A percentile compares a stretch with the other conserved stretches of the same genome.
phyloP scores from a whole-genome alignment of 2,797 vertebrate species.

The Cyclopterus lumpus region DNA sequence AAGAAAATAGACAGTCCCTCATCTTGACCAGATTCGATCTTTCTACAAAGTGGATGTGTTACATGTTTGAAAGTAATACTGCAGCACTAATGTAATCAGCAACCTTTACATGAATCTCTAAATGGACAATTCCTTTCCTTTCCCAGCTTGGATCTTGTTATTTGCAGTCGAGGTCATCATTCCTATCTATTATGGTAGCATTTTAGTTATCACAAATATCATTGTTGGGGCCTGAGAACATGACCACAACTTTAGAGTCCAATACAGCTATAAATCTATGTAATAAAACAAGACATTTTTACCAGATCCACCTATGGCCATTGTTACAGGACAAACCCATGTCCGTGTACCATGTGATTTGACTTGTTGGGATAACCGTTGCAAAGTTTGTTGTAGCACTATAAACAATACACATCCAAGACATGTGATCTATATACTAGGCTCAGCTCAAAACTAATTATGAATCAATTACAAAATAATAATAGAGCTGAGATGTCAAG shows the following conservation, averaged over 20 bases:
- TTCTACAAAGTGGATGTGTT: constrained; percentile 2
- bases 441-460: background rate
- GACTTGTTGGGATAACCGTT: background rate
- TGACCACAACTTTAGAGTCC: background rate
- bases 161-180: background rate
- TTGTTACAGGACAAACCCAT: background rate
- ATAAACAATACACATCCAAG: background rate
- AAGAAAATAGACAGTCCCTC: constrained; percentile 7
- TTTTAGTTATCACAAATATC: background rate
- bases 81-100: background rate
- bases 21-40: constrained; percentile 18
- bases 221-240: background rate
- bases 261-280: background rate
- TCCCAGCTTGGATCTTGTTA: background rate
- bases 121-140: constrained; percentile 13
- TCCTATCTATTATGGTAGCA: background rate
- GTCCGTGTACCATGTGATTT: no score
- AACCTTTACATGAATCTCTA: background rate
- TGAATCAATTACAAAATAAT: background rate
- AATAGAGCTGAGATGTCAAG: background rate
- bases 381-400: background rate
- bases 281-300: background rate
- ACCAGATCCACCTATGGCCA: background rate
- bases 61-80: constrained; percentile 18
- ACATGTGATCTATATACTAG: background rate